These are phyloP conservation scores for Moxostoma hubbsi DNA, from an alignment of 2,797 vertebrate genomes.

Conservation along the genomic window DNA sequence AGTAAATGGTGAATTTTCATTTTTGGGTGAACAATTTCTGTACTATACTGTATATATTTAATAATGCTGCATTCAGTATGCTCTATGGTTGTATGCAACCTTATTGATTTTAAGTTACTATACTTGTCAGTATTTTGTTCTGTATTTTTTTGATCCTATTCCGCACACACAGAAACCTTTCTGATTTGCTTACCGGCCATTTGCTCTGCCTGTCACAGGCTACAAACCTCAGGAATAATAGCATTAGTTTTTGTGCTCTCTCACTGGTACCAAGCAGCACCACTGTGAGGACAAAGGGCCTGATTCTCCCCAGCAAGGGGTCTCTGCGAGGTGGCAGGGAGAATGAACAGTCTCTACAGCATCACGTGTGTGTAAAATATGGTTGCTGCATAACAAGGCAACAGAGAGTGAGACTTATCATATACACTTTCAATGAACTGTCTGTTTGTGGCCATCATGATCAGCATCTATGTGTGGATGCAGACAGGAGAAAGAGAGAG, in stretches of 20 bases:
- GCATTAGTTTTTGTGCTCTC: conserved; percentile 70
- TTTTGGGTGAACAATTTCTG: too few relatives aligned
- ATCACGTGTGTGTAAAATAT: conserved; percentile 72
- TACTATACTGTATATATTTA: too few relatives aligned
- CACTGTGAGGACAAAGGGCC: conserved; percentile 69
- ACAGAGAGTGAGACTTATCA: conserved; percentile 63
- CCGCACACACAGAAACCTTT: conserved; percentile 43
- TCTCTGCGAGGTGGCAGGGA: conserved; percentile 63
- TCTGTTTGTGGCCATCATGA: conserved; percentile 61
- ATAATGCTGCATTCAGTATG: too few relatives aligned
- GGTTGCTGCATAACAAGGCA: conserved; percentile 69
- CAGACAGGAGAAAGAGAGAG: conserved; percentile 44
- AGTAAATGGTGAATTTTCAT: too few relatives aligned
- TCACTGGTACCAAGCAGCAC: conserved; percentile 74
- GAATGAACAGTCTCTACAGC: conserved; percentile 70
- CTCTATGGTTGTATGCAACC: neutral
- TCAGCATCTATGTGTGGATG: too few relatives aligned
- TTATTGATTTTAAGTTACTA: neutral
- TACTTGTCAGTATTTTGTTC: neutral
- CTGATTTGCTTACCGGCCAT: conserved; percentile 13
- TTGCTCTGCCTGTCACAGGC: conserved; percentile 36
- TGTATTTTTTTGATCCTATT: neutral
- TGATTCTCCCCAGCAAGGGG: conserved; percentile 65
- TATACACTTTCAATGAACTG: conserved; percentile 68
- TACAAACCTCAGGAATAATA: conserved; percentile 66